These are phyloP conservation scores for Drosophila obscura DNA, from an alignment of 1,140 invertebrate genomes.

Conservation along the genomic window DNA sequence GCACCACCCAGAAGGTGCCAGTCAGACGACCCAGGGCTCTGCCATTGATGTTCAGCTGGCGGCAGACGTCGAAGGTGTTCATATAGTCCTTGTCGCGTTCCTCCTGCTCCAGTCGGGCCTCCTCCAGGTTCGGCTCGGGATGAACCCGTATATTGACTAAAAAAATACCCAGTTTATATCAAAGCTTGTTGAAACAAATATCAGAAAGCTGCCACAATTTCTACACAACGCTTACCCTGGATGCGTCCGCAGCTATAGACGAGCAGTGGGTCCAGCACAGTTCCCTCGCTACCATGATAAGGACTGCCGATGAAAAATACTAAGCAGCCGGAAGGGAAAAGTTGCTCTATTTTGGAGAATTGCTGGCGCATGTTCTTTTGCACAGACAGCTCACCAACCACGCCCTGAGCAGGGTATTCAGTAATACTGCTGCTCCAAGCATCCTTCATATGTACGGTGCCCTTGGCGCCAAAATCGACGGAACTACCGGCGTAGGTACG, in stretches of 20 bases:
- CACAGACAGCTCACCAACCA: slow-evolving; percentile 59
- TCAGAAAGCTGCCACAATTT: neutral
- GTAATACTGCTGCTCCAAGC: slow-evolving; percentile 54
- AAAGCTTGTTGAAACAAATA: neutral
- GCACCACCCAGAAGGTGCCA: slow-evolving; percentile 89
- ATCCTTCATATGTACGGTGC: slow-evolving; percentile 66
- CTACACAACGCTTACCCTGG: slow-evolving; percentile 49
- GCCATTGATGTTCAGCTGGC: slow-evolving; percentile 85
- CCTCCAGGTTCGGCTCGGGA: slow-evolving; percentile 83
- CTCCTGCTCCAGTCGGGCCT: slow-evolving; percentile 68
- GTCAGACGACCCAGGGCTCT: slow-evolving; percentile 93
- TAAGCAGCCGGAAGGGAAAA: slow-evolving; percentile 87
- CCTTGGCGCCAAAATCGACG: slow-evolving; percentile 85
- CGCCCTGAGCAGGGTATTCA: slow-evolving; percentile 86
- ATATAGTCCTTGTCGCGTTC: slow-evolving; percentile 73
- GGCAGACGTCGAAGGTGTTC: slow-evolving; percentile 69
- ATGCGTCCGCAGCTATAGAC: slow-evolving; percentile 72
- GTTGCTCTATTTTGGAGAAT: slow-evolving; percentile 86
- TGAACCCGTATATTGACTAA: slow-evolving; percentile 77
- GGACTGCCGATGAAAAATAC: slow-evolving; percentile 92
- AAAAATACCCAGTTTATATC: neutral
- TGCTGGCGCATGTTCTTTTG: slow-evolving; percentile 38
- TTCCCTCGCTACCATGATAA: slow-evolving; percentile 91
- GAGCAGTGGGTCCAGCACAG: slow-evolving; percentile 85
- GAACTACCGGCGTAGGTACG: slow-evolving; percentile 88